Conservation (phyloP, 1,140 invertebrate genomes). For the Apis cerana region DNA sequence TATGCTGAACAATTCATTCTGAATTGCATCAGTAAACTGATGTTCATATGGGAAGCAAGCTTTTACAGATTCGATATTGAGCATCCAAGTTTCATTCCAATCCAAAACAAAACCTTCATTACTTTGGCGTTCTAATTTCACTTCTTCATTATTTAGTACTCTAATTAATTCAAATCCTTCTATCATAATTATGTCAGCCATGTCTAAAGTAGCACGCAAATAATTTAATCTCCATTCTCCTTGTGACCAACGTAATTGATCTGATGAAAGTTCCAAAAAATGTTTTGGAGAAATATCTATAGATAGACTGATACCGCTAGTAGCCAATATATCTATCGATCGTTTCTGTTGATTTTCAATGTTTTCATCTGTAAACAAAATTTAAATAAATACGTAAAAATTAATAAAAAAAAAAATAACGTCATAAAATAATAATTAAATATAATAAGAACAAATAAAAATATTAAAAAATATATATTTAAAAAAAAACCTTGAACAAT, state of each 20-base stretch:
- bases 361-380: slow-evolving; percentile 40
- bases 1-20: slow-evolving; percentile 94
- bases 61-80: slow-evolving; percentile 87
- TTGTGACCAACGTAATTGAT: slow-evolving; percentile 76
- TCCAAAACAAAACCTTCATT: slow-evolving; percentile 86
- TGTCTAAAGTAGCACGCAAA: slow-evolving; percentile 84
- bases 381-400: neutral
- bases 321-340: slow-evolving; percentile 74
- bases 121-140: slow-evolving; percentile 86
- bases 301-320: slow-evolving; percentile 72
- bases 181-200: slow-evolving; percentile 88
- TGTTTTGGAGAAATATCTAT: slow-evolving; percentile 77
- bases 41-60: slow-evolving; percentile 96
- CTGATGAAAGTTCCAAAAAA: slow-evolving; percentile 76
- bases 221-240: slow-evolving; percentile 77
- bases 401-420: neutral
- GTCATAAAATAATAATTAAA: neutral
- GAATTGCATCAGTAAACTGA: slow-evolving; percentile 95
- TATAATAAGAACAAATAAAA: neutral
- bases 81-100: slow-evolving; percentile 88
- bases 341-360: slow-evolving; percentile 55
- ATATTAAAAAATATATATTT: neutral
- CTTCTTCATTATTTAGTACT: slow-evolving; percentile 83
- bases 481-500: neutral
- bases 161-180: slow-evolving; percentile 86